phyloP scores from a whole-genome alignment of 2,888 invertebrate genomes.

The Drosophila setosimentum region DNA sequence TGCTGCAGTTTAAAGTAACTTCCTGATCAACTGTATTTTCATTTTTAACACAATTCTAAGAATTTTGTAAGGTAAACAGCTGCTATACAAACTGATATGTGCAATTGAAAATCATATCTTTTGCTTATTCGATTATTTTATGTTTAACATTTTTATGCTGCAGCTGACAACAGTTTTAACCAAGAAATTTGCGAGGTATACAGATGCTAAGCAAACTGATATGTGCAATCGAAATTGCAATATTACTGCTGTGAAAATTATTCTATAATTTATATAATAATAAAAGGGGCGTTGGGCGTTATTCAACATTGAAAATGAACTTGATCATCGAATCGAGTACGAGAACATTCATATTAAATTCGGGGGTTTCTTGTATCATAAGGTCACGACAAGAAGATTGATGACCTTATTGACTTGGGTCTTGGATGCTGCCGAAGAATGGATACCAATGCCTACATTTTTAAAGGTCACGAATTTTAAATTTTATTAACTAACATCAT shows the following conservation, averaged over 20 bases:
- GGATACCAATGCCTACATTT: background rate
- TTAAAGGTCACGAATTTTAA: background rate
- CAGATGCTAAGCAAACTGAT: background rate
- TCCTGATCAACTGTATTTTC: background rate
- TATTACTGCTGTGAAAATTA: background rate
- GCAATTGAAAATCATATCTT: too few relatives aligned
- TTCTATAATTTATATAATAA: background rate
- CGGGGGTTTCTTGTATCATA: background rate
- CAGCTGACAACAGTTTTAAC: background rate
- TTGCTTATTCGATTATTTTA: background rate
- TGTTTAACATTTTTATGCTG: background rate
- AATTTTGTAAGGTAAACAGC: background rate
- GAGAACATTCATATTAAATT: background rate
- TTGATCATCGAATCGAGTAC: background rate
- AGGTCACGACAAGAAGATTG: background rate
- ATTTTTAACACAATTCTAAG: background rate
- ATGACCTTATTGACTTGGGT: background rate
- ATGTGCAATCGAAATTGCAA: background rate
- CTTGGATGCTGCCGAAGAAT: background rate
- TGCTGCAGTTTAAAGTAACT: background rate
- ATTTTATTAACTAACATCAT: conserved; percentile 1
- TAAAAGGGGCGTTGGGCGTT: background rate
- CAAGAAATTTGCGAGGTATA: background rate
- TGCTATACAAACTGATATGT: too few relatives aligned
- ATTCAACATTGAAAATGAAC: background rate